A percentile compares a stretch with the other conserved stretches of the same genome.
These are phyloP conservation scores for Mus caroli DNA, from an alignment of 2,797 vertebrate genomes.

Conservation along the genomic window DNA sequence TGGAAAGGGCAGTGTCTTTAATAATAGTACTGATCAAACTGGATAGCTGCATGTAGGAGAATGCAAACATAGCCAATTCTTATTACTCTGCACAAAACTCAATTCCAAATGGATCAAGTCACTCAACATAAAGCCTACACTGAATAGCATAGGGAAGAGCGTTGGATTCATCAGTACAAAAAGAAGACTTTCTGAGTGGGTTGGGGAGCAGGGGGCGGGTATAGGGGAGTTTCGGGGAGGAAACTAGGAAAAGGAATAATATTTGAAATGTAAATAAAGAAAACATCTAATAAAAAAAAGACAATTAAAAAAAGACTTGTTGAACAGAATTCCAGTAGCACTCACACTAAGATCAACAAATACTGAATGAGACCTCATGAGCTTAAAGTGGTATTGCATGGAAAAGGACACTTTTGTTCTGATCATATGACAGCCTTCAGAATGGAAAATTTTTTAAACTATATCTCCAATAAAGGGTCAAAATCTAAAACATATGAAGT, in stretches of 20 bases:
- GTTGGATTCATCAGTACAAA: too few relatives aligned
- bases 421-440: neutral
- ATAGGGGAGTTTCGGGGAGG: too few relatives aligned
- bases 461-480: neutral
- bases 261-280: too few relatives aligned
- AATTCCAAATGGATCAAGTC: neutral
- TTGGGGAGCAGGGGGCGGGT: too few relatives aligned
- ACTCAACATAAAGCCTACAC: neutral
- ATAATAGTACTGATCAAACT: too few relatives aligned
- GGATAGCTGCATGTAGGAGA: neutral
- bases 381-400: neutral
- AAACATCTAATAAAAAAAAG: too few relatives aligned
- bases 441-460: neutral
- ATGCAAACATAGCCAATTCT: neutral
- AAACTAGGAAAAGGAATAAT: too few relatives aligned
- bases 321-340: neutral
- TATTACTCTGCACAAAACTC: neutral
- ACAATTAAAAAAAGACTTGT: neutral
- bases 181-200: too few relatives aligned
- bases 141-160: neutral
- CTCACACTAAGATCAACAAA: neutral
- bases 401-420: neutral
- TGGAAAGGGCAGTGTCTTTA: neutral
- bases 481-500: neutral
- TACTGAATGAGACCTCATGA: neutral